Conservation (phyloP, 2,797 vertebrate species). For the Phyllotis vaccarum region DNA sequence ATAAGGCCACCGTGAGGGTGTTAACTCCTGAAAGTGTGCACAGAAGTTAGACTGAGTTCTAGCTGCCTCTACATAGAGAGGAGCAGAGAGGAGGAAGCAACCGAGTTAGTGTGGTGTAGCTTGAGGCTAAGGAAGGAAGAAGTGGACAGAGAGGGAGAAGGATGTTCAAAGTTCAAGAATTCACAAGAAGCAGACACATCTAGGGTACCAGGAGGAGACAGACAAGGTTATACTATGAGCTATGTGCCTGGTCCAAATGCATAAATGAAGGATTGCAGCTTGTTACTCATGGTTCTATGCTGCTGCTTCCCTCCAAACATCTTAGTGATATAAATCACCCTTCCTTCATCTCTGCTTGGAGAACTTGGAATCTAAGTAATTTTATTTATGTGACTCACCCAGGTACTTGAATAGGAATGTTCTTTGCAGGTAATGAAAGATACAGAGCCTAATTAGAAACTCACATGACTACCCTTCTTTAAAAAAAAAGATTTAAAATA, state of each 20-base stretch:
- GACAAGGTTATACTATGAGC: not conserved
- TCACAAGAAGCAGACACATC: not conserved
- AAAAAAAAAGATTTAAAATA: not conserved
- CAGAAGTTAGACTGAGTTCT: not conserved
- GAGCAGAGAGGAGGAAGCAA: not conserved
- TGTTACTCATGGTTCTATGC: not conserved
- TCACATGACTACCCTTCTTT: not conserved
- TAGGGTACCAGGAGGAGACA: not conserved
- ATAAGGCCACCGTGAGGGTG: not conserved
- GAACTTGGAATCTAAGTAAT: slow-evolving; percentile 46
- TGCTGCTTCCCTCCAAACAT: not conserved
- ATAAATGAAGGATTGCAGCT: not conserved
- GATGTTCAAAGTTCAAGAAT: not conserved
- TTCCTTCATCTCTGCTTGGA: not conserved
- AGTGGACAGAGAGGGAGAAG: not conserved
- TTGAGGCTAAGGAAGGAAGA: not conserved
- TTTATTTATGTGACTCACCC: slow-evolving; percentile 31
- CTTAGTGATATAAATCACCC: not conserved
- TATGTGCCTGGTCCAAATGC: not conserved
- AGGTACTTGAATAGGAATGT: not conserved
- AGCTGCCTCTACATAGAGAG: not conserved
- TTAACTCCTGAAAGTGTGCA: not conserved
- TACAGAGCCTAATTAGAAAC: slow-evolving; percentile 12
- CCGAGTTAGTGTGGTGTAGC: not conserved
- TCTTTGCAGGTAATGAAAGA: slow-evolving; percentile 20